Base-by-base conservation (phyloP, 2,888 invertebrate genomes). In the Drosophila paramelanica region DNA sequence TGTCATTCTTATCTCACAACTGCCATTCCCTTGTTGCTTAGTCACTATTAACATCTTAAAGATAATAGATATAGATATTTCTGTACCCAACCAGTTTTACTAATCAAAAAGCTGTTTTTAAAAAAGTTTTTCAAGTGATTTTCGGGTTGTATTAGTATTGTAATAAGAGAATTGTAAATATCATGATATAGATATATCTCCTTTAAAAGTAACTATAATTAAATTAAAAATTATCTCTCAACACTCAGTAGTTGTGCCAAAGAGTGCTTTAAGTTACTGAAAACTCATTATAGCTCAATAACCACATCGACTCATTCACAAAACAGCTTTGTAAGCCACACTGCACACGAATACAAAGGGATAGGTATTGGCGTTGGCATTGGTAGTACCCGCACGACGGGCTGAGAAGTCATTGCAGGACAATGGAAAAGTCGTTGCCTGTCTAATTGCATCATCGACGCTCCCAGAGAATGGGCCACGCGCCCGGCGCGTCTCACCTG, bases 401-500 rank as follows among this genome's bases (percentile, higher is more conserved):
- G 57, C 68, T 60, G 72, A 79, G 71, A 81, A 89, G 88, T 89
- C 89, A 89, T 73, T 67, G 66, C 64, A 80, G 81, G 88, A 84
- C 81, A 88, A 86, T 81, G 82, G 70, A 51, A 73, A 81, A 82
- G 86, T 83, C 83, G 86, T 83, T 76, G 79, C 57, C 81, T 67
- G 74, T 81, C 88, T 89, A 88, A 89, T 85, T 86, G 82, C 84
- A 84, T 77, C 84, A 84, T 61, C 76, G 75, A 36, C 74, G 72
- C 67, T 70, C 61, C 58, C 69, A 33, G 55, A 45, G 59, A 23
- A 36, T 52, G 41, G 57, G 79, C 55, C 83, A 84, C 88, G 83
- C 81, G 87, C 38, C 67, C 27, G 51, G 5, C 86, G 79, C 76
- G 76, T 76, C 90, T 91, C 91, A 91, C 90, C 91, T 92, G 90